Evolutionary conservation across 1,140 invertebrate genomes (phyloP).

Genomic region (Drosophila jambulina): DNA sequence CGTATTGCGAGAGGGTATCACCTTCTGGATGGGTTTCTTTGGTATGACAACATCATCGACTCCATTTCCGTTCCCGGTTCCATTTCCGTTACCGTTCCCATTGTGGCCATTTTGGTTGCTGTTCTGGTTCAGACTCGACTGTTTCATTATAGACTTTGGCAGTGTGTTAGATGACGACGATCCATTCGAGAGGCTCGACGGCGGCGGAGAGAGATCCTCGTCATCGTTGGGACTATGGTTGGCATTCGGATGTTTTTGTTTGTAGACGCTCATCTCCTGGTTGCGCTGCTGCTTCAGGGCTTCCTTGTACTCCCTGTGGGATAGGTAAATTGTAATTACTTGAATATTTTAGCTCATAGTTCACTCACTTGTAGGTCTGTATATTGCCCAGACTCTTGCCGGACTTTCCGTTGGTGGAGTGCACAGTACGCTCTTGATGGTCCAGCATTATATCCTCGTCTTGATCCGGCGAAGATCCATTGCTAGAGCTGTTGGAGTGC

Average conservation of each 20-base stretch:
- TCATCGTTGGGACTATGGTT: slow-evolving; percentile 75
- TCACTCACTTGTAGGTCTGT: slow-evolving; percentile 92
- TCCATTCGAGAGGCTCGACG: slow-evolving; percentile 47
- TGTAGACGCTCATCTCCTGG: slow-evolving; percentile 90
- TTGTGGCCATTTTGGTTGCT: slow-evolving; percentile 56
- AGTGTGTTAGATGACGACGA: slow-evolving; percentile 41
- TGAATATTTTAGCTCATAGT: background rate
- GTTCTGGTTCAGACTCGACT: slow-evolving; percentile 55
- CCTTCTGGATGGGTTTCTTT: slow-evolving; percentile 88
- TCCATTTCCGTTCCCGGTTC: slow-evolving; percentile 54
- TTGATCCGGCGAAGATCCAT: slow-evolving; percentile 83
- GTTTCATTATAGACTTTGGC: slow-evolving; percentile 84
- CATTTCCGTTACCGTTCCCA: slow-evolving; percentile 38
- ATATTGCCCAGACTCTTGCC: slow-evolving; percentile 90
- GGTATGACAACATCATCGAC: slow-evolving; percentile 80
- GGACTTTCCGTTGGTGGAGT: slow-evolving; percentile 87
- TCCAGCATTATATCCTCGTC: slow-evolving; percentile 83
- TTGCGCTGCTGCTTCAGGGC: slow-evolving; percentile 92
- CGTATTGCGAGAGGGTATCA: slow-evolving; percentile 86
- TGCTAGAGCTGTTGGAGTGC: slow-evolving; percentile 76
- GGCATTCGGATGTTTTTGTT: slow-evolving; percentile 75
- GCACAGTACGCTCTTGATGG: slow-evolving; percentile 75
- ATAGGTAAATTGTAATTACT: slow-evolving; percentile 76
- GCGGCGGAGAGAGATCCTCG: slow-evolving; percentile 33
- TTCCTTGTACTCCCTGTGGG: slow-evolving; percentile 92